A percentile compares a stretch with the other conserved stretches of the same genome.
Evolutionary conservation across 2,113 vertebrate genomes (phyloP).

Genomic region (Condylura cristata): DNA sequence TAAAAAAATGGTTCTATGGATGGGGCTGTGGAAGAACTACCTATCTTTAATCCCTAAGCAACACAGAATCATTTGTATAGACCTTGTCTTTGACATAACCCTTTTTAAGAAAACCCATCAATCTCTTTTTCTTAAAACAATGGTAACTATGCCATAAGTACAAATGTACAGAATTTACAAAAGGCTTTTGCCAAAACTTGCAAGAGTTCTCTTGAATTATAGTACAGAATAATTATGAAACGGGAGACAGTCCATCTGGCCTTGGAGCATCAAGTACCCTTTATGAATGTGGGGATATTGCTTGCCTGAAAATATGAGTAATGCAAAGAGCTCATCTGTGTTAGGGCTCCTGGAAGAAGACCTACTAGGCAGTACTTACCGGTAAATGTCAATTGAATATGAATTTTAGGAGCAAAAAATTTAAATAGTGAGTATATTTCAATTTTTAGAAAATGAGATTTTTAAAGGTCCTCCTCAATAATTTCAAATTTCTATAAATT

Average conservation of each 20-base stretch:
- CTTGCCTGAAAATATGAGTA: not conserved
- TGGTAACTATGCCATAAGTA: not conserved
- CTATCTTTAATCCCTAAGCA: not conserved
- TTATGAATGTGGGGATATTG: not conserved
- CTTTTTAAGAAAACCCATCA: conserved; percentile 36
- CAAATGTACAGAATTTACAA: not conserved
- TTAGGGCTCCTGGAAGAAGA: conserved; percentile 19
- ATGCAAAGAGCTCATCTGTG: not conserved
- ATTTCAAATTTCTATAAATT: conserved; percentile 47
- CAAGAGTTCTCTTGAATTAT: not conserved
- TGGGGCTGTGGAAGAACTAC: not conserved
- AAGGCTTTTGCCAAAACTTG: conserved; percentile 21
- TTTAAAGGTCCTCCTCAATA: conserved; percentile 34
- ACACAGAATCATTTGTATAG: not conserved
- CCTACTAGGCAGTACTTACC: not conserved
- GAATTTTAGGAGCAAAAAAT: conserved; percentile 52
- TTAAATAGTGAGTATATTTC: conserved; percentile 14
- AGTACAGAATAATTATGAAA: conserved; percentile 44
- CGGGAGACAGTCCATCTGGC: not conserved
- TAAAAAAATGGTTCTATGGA: conserved; percentile 6
- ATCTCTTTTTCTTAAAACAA: conserved; percentile 4
- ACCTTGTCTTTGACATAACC: not conserved
- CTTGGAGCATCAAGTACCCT: not conserved
- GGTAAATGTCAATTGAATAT: conserved; percentile 26
- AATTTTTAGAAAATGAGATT: conserved; percentile 46